These are phyloP conservation scores for Sebastes aleutianus DNA, from an alignment of 2,797 vertebrate genomes.

Conservation along the genomic window DNA sequence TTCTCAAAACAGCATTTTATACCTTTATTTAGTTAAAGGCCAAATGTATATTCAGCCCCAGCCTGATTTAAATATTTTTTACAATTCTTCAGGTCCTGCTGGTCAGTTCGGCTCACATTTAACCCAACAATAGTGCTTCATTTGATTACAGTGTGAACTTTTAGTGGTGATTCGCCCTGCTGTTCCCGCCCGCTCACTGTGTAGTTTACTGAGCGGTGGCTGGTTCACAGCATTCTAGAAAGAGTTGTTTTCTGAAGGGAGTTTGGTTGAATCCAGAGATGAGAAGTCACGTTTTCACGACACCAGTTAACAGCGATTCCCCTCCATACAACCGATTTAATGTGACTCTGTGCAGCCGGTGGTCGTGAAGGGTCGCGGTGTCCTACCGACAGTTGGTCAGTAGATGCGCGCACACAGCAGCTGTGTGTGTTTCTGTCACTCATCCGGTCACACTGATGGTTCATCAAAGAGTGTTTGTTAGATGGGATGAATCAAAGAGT, in stretches of 20 bases:
- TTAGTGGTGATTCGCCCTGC: no score
- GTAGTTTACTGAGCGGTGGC: neutral
- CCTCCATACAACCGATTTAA: neutral
- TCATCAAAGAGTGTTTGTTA: neutral
- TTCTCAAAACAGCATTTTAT: rapidly evolving
- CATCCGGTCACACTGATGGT: neutral
- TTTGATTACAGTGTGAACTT: neutral
- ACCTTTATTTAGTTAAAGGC: rapidly evolving
- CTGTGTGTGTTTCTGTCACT: no score
- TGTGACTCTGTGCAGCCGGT: neutral
- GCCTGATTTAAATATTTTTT: rapidly evolving
- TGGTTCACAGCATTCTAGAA: neutral
- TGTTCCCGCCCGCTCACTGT: conserved; percentile 18
- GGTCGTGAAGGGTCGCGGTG: neutral
- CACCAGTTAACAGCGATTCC: neutral
- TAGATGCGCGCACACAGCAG: neutral
- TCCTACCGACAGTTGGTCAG: neutral
- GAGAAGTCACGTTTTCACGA: neutral
- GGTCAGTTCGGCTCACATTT: neutral
- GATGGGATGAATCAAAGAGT: neutral
- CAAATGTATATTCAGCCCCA: no score
- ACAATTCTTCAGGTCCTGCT: rapidly evolving
- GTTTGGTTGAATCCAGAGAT: neutral
- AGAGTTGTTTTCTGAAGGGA: neutral
- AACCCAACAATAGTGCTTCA: rapidly evolving